A percentile compares a stretch with the other conserved stretches of the same genome.
Conservation (phyloP, 2,888 invertebrate genomes). For the Uloborus plumipes region DNA sequence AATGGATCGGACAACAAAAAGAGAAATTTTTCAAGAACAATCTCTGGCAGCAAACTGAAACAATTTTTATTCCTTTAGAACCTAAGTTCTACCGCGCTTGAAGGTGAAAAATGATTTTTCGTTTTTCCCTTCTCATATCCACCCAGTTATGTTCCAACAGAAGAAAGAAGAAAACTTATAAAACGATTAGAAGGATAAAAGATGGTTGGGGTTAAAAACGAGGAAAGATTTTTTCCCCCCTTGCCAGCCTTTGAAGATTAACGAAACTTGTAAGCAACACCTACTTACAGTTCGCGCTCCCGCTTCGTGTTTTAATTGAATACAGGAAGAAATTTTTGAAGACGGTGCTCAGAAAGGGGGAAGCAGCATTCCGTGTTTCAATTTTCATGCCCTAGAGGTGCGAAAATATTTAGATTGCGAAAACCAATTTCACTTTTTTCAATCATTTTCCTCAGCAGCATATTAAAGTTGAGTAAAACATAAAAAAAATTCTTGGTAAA, state of each 20-base stretch:
- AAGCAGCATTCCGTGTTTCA: neutral
- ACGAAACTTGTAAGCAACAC: conserved; percentile 2
- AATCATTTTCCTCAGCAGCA: too few relatives aligned
- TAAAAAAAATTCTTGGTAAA: too few relatives aligned
- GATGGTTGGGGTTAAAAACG: conserved; percentile 15
- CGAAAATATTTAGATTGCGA: neutral
- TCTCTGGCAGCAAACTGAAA: too few relatives aligned
- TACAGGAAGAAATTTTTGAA: neutral
- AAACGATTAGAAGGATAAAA: conserved; percentile 46
- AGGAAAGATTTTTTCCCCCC: neutral
- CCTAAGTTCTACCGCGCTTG: neutral
- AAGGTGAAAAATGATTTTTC: conserved; percentile 40
- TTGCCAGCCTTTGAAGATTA: neutral
- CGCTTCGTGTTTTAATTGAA: neutral
- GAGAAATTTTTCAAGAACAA: too few relatives aligned
- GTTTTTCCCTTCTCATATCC: conserved; percentile 16
- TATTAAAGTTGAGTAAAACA: too few relatives aligned
- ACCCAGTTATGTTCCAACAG: conserved; percentile 4
- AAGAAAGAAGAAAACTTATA: conserved; percentile 40
- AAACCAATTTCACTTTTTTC: neutral
- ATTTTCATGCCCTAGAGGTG: neutral
- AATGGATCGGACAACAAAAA: too few relatives aligned
- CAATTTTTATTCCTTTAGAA: too few relatives aligned
- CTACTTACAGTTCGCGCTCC: neutral
- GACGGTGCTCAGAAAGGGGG: neutral